Percentiles rank a stretch among this genome's conserved stretches.
Evolutionary conservation across 1,140 invertebrate genomes (phyloP).

Genomic region (Platorchestia sp.): DNA sequence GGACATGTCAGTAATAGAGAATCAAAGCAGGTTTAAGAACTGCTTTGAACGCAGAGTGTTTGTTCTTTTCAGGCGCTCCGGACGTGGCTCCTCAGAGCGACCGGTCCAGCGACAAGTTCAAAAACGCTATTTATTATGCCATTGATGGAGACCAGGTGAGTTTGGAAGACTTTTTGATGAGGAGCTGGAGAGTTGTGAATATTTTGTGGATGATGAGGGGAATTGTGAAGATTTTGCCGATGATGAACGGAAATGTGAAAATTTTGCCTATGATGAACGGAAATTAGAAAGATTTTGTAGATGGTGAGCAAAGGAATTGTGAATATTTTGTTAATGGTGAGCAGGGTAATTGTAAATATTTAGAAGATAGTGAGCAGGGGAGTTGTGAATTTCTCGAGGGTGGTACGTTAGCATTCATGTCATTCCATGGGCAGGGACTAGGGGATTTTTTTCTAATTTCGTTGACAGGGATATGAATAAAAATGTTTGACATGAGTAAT

Average conservation of each 20-base stretch:
- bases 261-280: background rate
- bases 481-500: too few species aligned
- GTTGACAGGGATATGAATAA: too few species aligned
- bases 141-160: conserved; percentile 79
- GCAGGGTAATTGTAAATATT: background rate
- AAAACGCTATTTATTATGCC: conserved; percentile 81
- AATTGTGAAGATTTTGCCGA: background rate
- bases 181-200: too few species aligned
- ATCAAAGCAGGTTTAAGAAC: background rate
- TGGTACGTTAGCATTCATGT: too few species aligned
- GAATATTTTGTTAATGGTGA: background rate
- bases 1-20: background rate
- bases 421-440: too few species aligned
- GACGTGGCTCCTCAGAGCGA: conserved; percentile 32
- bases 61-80: background rate
- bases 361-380: background rate
- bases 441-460: too few species aligned
- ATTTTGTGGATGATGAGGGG: background rate
- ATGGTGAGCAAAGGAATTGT: background rate
- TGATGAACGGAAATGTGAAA: background rate
- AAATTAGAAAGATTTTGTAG: background rate
- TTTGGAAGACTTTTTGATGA: too few species aligned
- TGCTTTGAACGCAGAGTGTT: background rate
- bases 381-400: too few species aligned
- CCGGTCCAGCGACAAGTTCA: conserved; percentile 75